These are phyloP conservation scores for Psettodes erumei DNA, from an alignment of 2,113 vertebrate genomes.

Conservation along the genomic window DNA sequence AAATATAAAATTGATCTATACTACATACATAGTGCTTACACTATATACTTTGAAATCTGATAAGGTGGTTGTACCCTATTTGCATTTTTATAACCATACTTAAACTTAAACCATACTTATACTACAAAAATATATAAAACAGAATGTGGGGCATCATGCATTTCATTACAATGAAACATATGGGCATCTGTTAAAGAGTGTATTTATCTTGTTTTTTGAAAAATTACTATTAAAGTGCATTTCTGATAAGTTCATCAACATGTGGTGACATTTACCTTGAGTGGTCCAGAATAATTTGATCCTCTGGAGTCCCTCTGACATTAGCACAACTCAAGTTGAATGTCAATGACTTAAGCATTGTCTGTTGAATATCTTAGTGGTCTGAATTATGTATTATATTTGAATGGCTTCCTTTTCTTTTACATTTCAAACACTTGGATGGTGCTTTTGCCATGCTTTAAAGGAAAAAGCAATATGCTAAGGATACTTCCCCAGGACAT, in stretches of 20 bases:
- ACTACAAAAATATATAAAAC: no score
- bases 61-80: neutral
- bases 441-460: slow-evolving; percentile 7
- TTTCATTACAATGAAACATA: neutral
- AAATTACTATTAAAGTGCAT: slow-evolving; percentile 38
- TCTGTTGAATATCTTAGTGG: slow-evolving; percentile 50
- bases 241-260: slow-evolving; percentile 56
- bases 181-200: slow-evolving; percentile 6
- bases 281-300: slow-evolving; percentile 54
- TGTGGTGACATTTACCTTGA: slow-evolving; percentile 69
- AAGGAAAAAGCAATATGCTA: neutral
- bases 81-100: no score
- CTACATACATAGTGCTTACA: neutral
- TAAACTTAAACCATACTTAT: no score
- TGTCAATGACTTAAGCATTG: slow-evolving; percentile 61
- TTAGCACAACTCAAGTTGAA: slow-evolving; percentile 63
- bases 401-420: slow-evolving; percentile 32
- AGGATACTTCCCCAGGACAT: neutral
- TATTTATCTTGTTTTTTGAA: slow-evolving; percentile 19
- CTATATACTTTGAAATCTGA: neutral
- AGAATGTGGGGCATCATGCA: neutral
- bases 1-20: neutral
- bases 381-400: slow-evolving; percentile 51
- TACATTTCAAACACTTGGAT: slow-evolving; percentile 9
- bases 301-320: slow-evolving; percentile 60